Evolutionary conservation across 1,140 invertebrate genomes (phyloP).

Genomic region (Sarcophaga bullata): DNA sequence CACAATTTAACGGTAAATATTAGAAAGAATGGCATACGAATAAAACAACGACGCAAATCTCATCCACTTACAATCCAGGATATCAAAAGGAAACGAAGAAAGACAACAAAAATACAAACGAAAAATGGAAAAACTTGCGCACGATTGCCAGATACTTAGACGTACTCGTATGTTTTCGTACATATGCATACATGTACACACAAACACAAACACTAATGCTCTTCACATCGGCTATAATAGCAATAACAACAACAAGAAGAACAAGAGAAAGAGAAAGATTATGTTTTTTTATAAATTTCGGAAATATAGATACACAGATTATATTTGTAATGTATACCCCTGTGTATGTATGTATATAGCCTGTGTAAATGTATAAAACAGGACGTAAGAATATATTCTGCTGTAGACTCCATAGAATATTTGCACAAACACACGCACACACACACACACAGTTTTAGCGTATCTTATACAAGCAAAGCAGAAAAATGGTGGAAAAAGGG

Average conservation of each 20-base stretch:
- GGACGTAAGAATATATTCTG: neutral
- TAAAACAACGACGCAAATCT: conserved; percentile 38
- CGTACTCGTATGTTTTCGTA: neutral
- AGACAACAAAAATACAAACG: too few species aligned
- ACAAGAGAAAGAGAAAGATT: too few species aligned
- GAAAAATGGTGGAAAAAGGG: too few species aligned
- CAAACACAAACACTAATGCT: neutral
- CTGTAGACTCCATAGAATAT: neutral
- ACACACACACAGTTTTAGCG: neutral
- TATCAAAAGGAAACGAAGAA: too few species aligned
- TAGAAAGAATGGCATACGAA: too few species aligned
- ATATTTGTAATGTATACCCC: conserved; percentile 40
- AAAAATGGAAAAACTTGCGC: conserved; percentile 38
- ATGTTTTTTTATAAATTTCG: conserved; percentile 35
- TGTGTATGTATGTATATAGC: too few species aligned
- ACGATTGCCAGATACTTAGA: conserved; percentile 23
- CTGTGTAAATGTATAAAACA: too few species aligned
- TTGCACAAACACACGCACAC: neutral
- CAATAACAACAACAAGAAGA: neutral
- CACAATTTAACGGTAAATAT: too few species aligned
- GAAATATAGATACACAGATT: conserved; percentile 40
- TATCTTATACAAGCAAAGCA: too few species aligned
- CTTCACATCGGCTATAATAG: neutral
- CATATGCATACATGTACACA: conserved; percentile 1
- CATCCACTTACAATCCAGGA: conserved; percentile 38